phyloP scores from a whole-genome alignment of 2,113 vertebrate species.

The Murina feae region DNA sequence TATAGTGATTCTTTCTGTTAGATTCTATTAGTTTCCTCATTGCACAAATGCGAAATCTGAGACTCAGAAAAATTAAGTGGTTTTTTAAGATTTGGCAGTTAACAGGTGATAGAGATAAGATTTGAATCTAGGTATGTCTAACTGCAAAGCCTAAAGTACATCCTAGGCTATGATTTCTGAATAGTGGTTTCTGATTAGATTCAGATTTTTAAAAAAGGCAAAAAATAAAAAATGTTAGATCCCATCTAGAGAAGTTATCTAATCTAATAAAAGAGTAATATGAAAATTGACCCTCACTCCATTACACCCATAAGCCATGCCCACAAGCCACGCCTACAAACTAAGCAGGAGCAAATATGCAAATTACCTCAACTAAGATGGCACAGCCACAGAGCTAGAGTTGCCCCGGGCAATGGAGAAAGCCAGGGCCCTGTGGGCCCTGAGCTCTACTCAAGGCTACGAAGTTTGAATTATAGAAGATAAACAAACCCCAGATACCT shows the following conservation, averaged over 20 bases:
- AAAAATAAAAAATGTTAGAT: neutral
- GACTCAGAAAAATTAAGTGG: neutral
- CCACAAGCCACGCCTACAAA: too few relatives aligned
- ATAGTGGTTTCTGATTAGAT: neutral
- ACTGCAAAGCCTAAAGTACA: neutral
- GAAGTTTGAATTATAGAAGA: too few relatives aligned
- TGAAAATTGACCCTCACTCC: too few relatives aligned
- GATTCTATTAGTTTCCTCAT: neutral
- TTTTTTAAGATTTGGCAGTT: neutral
- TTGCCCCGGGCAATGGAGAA: too few relatives aligned
- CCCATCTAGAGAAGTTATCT: neutral
- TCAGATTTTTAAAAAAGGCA: neutral
- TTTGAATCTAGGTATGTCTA: neutral
- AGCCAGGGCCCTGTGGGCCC: too few relatives aligned
- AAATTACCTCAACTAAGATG: too few relatives aligned
- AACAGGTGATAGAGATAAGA: neutral
- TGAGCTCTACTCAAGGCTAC: too few relatives aligned
- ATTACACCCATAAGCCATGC: too few relatives aligned
- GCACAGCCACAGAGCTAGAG: too few relatives aligned
- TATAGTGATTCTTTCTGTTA: neutral
- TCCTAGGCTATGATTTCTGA: neutral
- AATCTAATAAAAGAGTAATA: too few relatives aligned
- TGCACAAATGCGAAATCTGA: neutral
- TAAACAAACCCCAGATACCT: too few relatives aligned
- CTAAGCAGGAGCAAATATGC: too few relatives aligned